Base-by-base conservation (phyloP, 2,113 vertebrate species). In the Ciconia stormi region DNA sequence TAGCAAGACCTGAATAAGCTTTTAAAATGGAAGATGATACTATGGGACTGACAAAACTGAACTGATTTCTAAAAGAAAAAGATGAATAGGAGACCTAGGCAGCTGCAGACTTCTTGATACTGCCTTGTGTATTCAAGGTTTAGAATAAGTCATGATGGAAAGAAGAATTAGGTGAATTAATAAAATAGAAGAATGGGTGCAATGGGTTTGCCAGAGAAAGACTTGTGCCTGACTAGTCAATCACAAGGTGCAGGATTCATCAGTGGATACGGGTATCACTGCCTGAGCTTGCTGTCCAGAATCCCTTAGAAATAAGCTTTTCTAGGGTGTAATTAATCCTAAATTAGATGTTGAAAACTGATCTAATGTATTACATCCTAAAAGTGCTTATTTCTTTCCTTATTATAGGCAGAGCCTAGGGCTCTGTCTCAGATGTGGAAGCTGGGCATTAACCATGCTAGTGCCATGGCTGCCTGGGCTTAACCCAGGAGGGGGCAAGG, bases 291-390 rank as follows among this genome's bases (percentile, higher is more conserved):
- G 0, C 58, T 55, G 56, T 74, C 81, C 89, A 74, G 67, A 84
- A 79, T 52, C 42, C 65, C 81, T 67, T n/a, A 27, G 93, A 79
- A 84, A 84, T 34, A 82, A 52, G 40, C 77, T 94, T 91, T 96
- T 67, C 78, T 63, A 84, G 63, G 77, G 25, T 93, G 63, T 94
- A 93, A 95, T 96, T 95, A 95, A 93, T 87, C 20, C 69, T 87
- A 82, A 95, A 89, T 91, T 96, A 95, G 81, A 82, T 91, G 77
- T 67, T 95, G 93, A 88, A 87, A 96, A 76, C 69, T 52, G 84
- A 84, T 97, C 87, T 94, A 74, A 89, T 67, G n/a, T 87, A 63
- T 84, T 92, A 62, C 34, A 84, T 78, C 18, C 69, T 78, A 47
- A 55, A 87, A 71, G 77, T 47, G 61, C 87, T 91, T 87, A 82